phyloP scores from a whole-genome alignment of 2,797 vertebrate species.

The Rhincodon typus region DNA sequence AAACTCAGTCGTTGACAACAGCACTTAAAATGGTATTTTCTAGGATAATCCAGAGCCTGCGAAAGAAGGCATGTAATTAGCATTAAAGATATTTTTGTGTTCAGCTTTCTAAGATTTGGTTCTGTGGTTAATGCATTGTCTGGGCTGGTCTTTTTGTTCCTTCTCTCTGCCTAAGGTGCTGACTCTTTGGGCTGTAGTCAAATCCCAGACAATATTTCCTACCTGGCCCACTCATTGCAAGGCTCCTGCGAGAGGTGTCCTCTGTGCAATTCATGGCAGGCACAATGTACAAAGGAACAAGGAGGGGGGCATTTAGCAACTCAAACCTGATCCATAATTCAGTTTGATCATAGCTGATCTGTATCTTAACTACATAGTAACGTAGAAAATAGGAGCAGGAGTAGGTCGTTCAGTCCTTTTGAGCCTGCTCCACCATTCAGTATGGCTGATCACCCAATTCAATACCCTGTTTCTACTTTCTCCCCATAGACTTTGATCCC shows the following conservation, averaged over 20 bases:
- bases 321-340: background rate
- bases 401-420: too few species aligned
- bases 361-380: background rate
- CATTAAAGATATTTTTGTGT: background rate
- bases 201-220: background rate
- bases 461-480: too few species aligned
- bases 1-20: background rate
- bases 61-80: background rate
- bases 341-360: background rate
- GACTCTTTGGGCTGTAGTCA: background rate
- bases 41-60: background rate
- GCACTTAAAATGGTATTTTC: conserved; percentile 15
- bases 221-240: background rate
- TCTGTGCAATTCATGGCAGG: background rate
- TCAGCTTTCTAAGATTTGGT: background rate
- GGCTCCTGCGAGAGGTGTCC: background rate
- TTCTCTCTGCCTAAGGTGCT: background rate
- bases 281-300: background rate
- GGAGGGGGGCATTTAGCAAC: background rate
- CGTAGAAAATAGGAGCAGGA: too few species aligned
- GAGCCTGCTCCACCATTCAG: too few species aligned
- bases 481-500: too few species aligned
- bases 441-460: too few species aligned
- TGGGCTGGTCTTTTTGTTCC: background rate
- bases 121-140: background rate